Evolutionary conservation across 2,113 vertebrate species (phyloP).

Genomic region (Telmatochromis sp.): DNA sequence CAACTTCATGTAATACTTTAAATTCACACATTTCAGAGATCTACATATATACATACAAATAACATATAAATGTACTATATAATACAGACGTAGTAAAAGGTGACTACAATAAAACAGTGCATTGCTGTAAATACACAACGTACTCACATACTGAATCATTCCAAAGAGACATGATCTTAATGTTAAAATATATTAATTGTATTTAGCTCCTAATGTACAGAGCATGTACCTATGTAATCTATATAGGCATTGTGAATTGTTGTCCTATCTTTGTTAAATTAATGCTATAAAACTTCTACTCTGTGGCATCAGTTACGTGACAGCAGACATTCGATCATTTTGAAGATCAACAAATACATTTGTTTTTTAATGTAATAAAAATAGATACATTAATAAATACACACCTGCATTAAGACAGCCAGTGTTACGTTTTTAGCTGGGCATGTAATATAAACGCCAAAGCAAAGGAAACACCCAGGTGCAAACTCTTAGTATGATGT

Average conservation of each 20-base stretch:
- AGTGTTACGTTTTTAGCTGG: not conserved
- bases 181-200: slow-evolving; percentile 19
- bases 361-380: not conserved
- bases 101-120: not conserved
- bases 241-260: slow-evolving; percentile 32
- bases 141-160: slow-evolving; percentile 5
- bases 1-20: not conserved
- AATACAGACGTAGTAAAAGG: not conserved
- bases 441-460: not conserved
- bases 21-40: not conserved
- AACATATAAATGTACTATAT: not conserved
- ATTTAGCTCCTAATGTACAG: slow-evolving; percentile 28
- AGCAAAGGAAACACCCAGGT: not conserved
- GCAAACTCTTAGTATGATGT: not conserved
- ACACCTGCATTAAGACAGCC: not conserved
- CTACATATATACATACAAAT: not conserved
- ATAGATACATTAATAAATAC: fast-evolving
- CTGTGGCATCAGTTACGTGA: not conserved
- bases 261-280: slow-evolving; percentile 7
- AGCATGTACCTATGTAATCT: slow-evolving; percentile 42
- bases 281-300: not conserved
- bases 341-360: not conserved
- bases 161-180: slow-evolving; percentile 17
- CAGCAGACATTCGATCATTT: not conserved
- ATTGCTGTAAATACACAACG: slow-evolving; percentile 37